Conservation (phyloP, 2,888 invertebrate genomes). For the Pemphredon lugubris region DNA sequence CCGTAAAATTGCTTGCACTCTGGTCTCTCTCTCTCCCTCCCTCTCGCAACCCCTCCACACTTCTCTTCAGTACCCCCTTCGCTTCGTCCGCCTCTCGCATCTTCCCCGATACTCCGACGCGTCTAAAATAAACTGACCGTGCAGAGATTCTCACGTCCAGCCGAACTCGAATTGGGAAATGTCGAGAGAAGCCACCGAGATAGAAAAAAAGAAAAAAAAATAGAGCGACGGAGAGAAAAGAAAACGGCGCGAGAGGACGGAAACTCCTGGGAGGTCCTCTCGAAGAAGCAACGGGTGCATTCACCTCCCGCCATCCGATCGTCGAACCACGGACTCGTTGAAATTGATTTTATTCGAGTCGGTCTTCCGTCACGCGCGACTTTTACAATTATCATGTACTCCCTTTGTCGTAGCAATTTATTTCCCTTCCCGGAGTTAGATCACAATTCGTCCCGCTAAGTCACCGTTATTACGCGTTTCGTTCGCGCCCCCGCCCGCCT, state of each 20-base stretch:
- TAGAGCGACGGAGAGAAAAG: too few species aligned
- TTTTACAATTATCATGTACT: too few species aligned
- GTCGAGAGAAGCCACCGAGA: constrained; percentile 42
- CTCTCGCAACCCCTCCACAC: constrained; percentile 20
- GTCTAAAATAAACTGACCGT: constrained; percentile 69
- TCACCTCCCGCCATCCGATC: constrained; percentile 38
- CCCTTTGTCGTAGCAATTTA: too few species aligned
- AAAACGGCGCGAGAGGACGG: constrained; percentile 34
- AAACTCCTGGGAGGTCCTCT: constrained; percentile 51
- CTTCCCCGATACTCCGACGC: constrained; percentile 46
- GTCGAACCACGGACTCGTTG: constrained; percentile 39
- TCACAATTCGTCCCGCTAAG: too few species aligned
- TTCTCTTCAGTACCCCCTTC: constrained; percentile 31
- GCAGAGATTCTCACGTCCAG: constrained; percentile 65
- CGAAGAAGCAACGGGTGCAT: constrained; percentile 44
- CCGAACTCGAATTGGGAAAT: constrained; percentile 62
- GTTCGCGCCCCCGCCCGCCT: too few species aligned
- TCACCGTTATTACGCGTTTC: too few species aligned
- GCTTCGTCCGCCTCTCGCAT: constrained; percentile 30
- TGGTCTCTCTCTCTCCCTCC: constrained; percentile 35
- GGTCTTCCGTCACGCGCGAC: neutral
- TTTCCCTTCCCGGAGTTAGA: too few species aligned
- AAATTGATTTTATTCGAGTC: constrained; percentile 23
- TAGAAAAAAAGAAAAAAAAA: constrained; percentile 26
- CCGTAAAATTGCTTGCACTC: constrained; percentile 73